Base-by-base conservation (phyloP, 2,797 vertebrate genomes). In the Mustela erminea region DNA sequence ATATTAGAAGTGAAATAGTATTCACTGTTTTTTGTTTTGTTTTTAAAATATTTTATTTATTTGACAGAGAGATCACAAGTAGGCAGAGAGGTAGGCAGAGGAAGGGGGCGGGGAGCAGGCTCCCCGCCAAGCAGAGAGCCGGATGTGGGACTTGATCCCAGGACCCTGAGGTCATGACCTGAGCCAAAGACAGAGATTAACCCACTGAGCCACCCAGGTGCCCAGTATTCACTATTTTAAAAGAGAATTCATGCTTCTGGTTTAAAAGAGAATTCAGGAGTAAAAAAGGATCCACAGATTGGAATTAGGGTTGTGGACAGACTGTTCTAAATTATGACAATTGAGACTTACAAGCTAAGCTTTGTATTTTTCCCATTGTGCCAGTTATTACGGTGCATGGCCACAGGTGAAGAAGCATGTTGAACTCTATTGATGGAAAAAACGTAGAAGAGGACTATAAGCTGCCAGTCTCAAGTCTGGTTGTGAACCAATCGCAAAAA, bases 351-450 rank as follows among this genome's bases (percentile, higher is more conserved):
- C 0, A 43, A 86, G 29, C 78, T 96, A 60, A 90, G 64, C 35
- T 93, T 90, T 60, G 27, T 29, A 8, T 88, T 94, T 92, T 83
- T 92, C n/a, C 32, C 58, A 97, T 72, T 74, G 8, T 75, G 38
- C 27, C 32, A n/a, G 88, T 85, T 86, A 38, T 35, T 54, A 64
- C 3, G 5, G 1, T 14, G 6, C 25, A 68, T 82, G 80, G 89
- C 41, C 81, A 56, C 41, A 95, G 93, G 86, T 52, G n/a, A 98
- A 95, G 54, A 60, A 87, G 27, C 6, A 18, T 20, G 29, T 80
- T 93, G 64, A 95, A 88, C 95, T 90, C 81, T 92, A 68, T 90
- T 91, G 49, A 70, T 70, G 87, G 64, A 93, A 95, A 74, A 97
- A 84, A 60, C 62, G 3, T 27, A 88, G 80, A 93, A 72, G 92